A percentile compares a stretch with the other conserved stretches of the same genome.
Conservation (phyloP, 2,797 vertebrate species). For the Cirrhinus mrigala region DNA sequence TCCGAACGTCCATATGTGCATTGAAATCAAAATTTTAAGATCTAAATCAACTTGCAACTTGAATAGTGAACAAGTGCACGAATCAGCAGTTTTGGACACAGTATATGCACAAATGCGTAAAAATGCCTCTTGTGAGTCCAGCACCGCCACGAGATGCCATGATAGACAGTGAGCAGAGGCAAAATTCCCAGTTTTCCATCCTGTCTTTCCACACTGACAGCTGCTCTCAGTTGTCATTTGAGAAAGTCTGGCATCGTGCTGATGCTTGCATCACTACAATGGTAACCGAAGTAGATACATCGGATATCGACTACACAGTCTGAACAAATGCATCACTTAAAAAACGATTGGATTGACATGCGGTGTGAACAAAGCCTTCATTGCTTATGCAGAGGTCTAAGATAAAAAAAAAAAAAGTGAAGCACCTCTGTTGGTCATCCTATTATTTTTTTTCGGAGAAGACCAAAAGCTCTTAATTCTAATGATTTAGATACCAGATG, state of each 20-base stretch:
- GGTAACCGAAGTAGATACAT: not conserved
- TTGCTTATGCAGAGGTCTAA: constrained; percentile 79
- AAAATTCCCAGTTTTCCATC: constrained; percentile 13
- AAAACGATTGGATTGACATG: not conserved
- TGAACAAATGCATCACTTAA: not conserved
- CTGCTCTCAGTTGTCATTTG: not conserved
- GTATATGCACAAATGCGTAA: not conserved
- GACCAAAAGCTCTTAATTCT: constrained; percentile 76
- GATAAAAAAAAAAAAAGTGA: constrained; percentile 75
- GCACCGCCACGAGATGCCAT: not conserved
- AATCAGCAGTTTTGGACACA: not conserved
- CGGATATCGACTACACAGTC: not conserved
- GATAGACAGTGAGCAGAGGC: not conserved
- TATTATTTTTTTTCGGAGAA: constrained; percentile 70
- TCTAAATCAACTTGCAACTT: not conserved
- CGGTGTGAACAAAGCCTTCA: constrained; percentile 41
- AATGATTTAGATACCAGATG: constrained; percentile 78
- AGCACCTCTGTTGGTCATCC: constrained; percentile 63
- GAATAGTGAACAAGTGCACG: not conserved
- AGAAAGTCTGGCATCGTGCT: not conserved
- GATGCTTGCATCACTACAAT: not conserved
- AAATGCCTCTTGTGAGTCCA: not conserved
- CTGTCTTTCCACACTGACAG: constrained; percentile 16
- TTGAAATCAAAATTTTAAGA: constrained; percentile 1
- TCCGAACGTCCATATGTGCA: not conserved